Evolutionary conservation across 1,140 invertebrate species (phyloP).

Genomic region (Pygmarrhopalites habei): DNA sequence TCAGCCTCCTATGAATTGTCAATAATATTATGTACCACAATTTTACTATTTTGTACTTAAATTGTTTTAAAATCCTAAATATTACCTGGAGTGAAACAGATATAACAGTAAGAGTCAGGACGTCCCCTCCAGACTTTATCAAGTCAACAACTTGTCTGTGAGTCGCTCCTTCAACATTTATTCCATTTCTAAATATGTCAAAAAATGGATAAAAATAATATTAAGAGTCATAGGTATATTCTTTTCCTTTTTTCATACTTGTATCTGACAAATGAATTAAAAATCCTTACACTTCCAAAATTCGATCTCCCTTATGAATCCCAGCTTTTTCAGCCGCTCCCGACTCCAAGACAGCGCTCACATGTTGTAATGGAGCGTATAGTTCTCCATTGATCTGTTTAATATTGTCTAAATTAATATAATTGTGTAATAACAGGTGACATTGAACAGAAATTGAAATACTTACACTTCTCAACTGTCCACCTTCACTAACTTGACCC

Average conservation of each 20-base stretch:
- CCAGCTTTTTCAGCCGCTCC: slow-evolving; percentile 97
- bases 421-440: too few species aligned
- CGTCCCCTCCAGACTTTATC: slow-evolving; percentile 96
- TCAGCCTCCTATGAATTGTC: slow-evolving; percentile 77
- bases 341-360: slow-evolving; percentile 91
- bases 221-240: too few species aligned
- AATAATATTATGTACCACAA: too few species aligned
- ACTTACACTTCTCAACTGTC: slow-evolving; percentile 89
- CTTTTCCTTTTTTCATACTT: background rate
- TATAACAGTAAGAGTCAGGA: slow-evolving; percentile 88
- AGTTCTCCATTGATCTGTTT: slow-evolving; percentile 97
- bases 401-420: too few species aligned
- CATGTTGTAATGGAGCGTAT: slow-evolving; percentile 97
- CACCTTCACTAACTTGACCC: slow-evolving; percentile 98
- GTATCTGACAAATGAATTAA: slow-evolving; percentile 5
- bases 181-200: slow-evolving; percentile 71
- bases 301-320: slow-evolving; percentile 92
- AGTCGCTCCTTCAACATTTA: slow-evolving; percentile 96
- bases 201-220: background rate
- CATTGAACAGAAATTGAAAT: too few species aligned
- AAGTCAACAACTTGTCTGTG: slow-evolving; percentile 99
- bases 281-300: slow-evolving; percentile 93
- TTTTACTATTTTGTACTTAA: too few species aligned
- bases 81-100: slow-evolving; percentile 82
- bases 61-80: too few species aligned